These are phyloP conservation scores for Trochalopteron elliotii DNA, from an alignment of 2,113 vertebrate species.

Conservation along the genomic window DNA sequence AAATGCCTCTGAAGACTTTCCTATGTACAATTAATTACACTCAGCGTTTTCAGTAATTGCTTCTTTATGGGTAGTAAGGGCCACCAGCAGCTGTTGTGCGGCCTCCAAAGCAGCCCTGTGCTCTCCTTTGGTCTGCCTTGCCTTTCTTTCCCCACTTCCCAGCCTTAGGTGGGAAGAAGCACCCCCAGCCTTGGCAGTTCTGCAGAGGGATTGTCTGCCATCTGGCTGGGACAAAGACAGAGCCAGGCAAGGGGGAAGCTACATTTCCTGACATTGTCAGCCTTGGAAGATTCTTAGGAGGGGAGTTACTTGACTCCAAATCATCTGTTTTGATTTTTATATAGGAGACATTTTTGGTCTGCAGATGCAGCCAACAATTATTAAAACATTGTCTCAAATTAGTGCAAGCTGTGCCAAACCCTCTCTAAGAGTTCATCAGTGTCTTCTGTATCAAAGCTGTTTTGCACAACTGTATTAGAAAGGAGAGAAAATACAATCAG, in stretches of 20 bases:
- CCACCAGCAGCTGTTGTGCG: neutral
- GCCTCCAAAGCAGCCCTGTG: rapidly evolving
- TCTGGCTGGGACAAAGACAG: neutral
- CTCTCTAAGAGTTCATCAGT: neutral
- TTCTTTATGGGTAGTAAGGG: neutral
- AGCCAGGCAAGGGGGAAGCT: neutral
- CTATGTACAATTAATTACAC: neutral
- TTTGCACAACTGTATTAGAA: neutral
- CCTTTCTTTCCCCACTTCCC: neutral
- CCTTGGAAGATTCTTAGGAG: neutral
- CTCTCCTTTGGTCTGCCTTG: neutral
- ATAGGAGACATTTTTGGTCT: neutral
- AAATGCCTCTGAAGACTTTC: neutral
- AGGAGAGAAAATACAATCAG: neutral
- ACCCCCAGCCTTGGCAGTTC: neutral
- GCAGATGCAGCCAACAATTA: neutral
- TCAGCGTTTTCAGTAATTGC: neutral
- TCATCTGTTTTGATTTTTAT: neutral
- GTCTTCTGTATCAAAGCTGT: neutral
- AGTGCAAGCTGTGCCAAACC: neutral
- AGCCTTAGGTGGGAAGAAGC: neutral
- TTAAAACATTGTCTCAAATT: neutral
- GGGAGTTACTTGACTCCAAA: neutral
- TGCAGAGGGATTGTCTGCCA: neutral
- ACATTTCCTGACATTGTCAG: rapidly evolving